These are phyloP conservation scores for Petrosia ficiformis DNA, from an alignment of 37 sponge, comb jelly and placozoan genomes.

Conservation along the genomic window DNA sequence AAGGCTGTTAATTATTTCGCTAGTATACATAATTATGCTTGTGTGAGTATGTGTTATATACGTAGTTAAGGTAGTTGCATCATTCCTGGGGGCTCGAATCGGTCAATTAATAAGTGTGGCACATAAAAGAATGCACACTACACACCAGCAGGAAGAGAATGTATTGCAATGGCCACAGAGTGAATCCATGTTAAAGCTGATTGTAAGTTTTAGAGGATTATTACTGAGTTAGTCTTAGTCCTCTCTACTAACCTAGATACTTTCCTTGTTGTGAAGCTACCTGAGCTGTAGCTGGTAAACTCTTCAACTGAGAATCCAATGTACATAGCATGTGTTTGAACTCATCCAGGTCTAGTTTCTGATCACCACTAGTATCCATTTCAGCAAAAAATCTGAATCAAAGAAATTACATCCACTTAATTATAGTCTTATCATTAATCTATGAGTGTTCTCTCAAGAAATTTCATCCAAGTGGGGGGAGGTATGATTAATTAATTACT, in stretches of 20 bases:
- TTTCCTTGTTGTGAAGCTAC: slow-evolving; percentile 58
- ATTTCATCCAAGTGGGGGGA: background rate
- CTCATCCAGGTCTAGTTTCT: slow-evolving; percentile 45
- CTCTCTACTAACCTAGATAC: background rate
- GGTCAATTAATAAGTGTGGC: too few relatives aligned
- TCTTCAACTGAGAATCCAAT: slow-evolving; percentile 48
- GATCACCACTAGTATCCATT: slow-evolving; percentile 50
- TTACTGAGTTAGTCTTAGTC: background rate
- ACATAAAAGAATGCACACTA: too few relatives aligned
- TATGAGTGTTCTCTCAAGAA: background rate
- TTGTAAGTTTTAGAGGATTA: background rate
- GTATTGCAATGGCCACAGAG: too few relatives aligned
- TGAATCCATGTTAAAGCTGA: too few relatives aligned
- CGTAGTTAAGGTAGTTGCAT: too few relatives aligned
- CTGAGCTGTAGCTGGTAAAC: slow-evolving; percentile 70
- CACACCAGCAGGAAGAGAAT: too few relatives aligned
- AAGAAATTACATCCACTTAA: background rate
- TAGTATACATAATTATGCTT: too few relatives aligned
- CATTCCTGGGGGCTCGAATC: too few relatives aligned
- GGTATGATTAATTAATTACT: too few relatives aligned
- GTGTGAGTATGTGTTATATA: too few relatives aligned
- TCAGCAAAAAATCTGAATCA: slow-evolving; percentile 43
- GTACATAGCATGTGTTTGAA: slow-evolving; percentile 30
- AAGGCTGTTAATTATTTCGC: too few relatives aligned
- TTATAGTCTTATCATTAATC: background rate